phyloP scores from a whole-genome alignment of 2,888 invertebrate species.

The Drosophila mimica region DNA sequence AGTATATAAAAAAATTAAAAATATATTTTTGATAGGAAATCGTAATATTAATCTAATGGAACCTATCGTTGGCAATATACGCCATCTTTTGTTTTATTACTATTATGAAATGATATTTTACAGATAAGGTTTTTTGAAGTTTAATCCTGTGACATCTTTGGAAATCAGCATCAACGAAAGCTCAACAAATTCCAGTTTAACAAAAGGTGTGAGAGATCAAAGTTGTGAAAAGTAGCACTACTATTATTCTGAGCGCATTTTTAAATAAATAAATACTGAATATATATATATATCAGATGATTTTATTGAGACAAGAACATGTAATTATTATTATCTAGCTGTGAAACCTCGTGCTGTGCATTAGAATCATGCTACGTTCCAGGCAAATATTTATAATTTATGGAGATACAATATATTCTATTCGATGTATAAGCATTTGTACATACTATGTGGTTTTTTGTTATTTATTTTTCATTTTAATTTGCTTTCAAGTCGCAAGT shows the following conservation, averaged over 20 bases:
- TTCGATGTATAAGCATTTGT: constrained; percentile 2
- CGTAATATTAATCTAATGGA: not conserved
- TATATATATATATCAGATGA: not conserved
- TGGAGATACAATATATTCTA: constrained; percentile 2
- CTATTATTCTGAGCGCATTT: not conserved
- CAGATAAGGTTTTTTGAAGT: not conserved
- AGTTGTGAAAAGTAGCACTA: constrained; percentile 1
- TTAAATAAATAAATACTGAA: not conserved
- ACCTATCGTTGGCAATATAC: too few relatives aligned
- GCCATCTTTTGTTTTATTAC: not conserved
- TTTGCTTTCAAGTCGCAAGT: constrained; percentile 5
- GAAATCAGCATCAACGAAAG: not conserved
- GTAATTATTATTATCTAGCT: constrained; percentile 13
- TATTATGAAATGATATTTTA: not conserved
- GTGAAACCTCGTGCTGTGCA: constrained; percentile 40
- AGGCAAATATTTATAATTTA: constrained; percentile 25
- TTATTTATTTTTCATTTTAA: not conserved
- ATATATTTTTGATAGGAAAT: not conserved
- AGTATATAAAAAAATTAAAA: not conserved
- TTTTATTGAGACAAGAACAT: constrained; percentile 31
- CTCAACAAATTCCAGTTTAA: not conserved
- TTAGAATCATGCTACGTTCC: constrained; percentile 20
- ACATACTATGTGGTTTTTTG: constrained; percentile 4
- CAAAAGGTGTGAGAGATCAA: not conserved
- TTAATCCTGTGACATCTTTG: not conserved